Base-by-base conservation (phyloP, 2,888 invertebrate genomes). In the Mythimna pallens region DNA sequence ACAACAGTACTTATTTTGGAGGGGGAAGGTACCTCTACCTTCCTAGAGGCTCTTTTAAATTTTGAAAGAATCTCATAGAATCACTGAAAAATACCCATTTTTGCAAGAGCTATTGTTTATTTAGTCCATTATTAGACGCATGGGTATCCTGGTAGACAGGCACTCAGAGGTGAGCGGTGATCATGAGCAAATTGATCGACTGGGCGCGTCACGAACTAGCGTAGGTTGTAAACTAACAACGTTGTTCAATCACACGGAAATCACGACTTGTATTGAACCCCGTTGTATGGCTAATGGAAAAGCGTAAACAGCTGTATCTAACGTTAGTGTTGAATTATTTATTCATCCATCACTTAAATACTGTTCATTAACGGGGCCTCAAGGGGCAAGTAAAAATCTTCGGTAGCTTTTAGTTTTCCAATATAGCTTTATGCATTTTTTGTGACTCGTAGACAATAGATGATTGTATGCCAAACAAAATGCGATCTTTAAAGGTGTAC, bases 161-260 rank as follows among this genome's bases (percentile, higher is more conserved):
- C 50, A 54, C 50, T 70, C 17, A 62, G 57, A 61, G 36, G 30
- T 59, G 70, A 67, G 61, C 20, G 65, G 61, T 70, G 43, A 64
- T 67, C 69, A 54, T 66, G 57, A 58, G 57, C 70, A 50, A 65
- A 65, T 68, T 70, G 70, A 80, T 70, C 30, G 66, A 34, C 36
- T 67, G 61, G 66, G 20, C 68, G 50, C 69, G 57, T 80, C 84
- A 80, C 79, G 81, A 75, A 40, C 61, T 43, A 12, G 54, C 79
- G 36, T 75, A 58, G 55, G 40, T 54, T 50, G 64, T 43, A 69
- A 61, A 59, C 59, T 58, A 57, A 12, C 55, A 68, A 57, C 68
- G 70, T 79, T 78, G 85, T 82, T 72, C 74, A 80, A 85, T 75
- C 75, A 63, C 76, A 55, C 67, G 82, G 78, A 87, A 81, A 84